Conservation (phyloP, 2,113 vertebrate genomes). For the Oreocharis arfaki region DNA sequence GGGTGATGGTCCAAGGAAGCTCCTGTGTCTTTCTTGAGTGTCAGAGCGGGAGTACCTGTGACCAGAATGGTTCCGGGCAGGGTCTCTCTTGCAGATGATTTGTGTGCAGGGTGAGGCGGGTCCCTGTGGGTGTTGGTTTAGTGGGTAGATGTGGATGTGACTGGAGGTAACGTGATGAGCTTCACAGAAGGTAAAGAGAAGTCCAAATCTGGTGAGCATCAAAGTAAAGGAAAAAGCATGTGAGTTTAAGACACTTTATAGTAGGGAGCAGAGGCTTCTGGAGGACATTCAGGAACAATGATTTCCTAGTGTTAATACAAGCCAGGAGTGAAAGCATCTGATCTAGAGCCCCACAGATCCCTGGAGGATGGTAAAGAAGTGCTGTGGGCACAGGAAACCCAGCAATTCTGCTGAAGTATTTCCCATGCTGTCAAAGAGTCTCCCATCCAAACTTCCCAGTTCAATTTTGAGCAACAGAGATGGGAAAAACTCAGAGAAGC, state of each 20-base stretch:
- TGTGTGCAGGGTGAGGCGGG: accelerated
- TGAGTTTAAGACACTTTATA: not conserved
- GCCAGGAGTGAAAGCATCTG: not conserved
- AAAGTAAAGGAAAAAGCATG: not conserved
- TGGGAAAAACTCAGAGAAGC: not conserved
- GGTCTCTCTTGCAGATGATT: not conserved
- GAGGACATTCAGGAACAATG: accelerated
- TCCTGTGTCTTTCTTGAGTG: accelerated
- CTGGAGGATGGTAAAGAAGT: not conserved
- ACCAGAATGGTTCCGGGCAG: not conserved
- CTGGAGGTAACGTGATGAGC: not conserved
- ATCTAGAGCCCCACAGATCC: not conserved
- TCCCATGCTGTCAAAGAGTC: not conserved
- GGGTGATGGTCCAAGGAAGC: accelerated
- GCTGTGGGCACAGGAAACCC: not conserved
- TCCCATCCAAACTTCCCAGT: not conserved
- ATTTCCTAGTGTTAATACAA: not conserved
- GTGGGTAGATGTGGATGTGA: not conserved
- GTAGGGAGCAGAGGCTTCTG: not conserved
- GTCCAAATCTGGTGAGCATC: not conserved
- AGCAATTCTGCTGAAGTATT: not conserved
- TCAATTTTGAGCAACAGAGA: not conserved
- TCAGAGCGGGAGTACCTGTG: not conserved
- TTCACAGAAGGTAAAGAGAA: not conserved
- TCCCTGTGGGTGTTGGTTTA: accelerated